Conservation (phyloP, 2,888 invertebrate genomes). For the Torymus texanus region DNA sequence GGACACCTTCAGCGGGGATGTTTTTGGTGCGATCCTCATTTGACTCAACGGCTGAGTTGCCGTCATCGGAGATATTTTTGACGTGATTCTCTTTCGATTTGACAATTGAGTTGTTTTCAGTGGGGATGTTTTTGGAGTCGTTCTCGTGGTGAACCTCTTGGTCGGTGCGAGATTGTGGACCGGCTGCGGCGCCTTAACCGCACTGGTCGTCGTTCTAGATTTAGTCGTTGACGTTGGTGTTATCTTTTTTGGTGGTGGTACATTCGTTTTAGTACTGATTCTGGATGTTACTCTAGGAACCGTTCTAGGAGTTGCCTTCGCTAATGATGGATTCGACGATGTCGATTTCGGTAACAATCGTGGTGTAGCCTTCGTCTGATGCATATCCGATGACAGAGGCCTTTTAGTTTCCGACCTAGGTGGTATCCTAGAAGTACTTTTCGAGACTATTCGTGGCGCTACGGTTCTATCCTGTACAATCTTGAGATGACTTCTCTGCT, state of each 20-base stretch:
- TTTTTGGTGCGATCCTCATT: not conserved
- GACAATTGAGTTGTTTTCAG: not conserved
- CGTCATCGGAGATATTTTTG: not conserved
- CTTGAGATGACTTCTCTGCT: not conserved
- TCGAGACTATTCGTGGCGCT: constrained; percentile 9
- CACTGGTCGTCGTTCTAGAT: not conserved
- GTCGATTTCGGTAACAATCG: not conserved
- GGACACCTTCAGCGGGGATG: not conserved
- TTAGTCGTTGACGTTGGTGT: not conserved
- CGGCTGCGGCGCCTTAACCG: constrained; percentile 2
- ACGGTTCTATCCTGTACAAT: constrained; percentile 11
- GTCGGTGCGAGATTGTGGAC: not conserved
- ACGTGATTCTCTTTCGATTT: not conserved
- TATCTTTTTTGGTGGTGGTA: constrained; percentile 4
- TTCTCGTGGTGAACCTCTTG: not conserved
- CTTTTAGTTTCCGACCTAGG: constrained; percentile 7
- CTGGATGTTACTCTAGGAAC: too few relatives aligned
- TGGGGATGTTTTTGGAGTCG: not conserved
- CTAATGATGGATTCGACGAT: too few relatives aligned
- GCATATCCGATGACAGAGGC: not conserved
- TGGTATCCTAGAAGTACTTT: not conserved
- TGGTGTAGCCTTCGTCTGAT: not conserved
- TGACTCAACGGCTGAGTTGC: too few relatives aligned
- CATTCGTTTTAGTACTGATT: not conserved
- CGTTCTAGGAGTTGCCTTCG: too few relatives aligned